These are phyloP conservation scores for Caenorhabditis uteleia DNA, from an alignment of 2,888 invertebrate genomes.

Conservation along the genomic window DNA sequence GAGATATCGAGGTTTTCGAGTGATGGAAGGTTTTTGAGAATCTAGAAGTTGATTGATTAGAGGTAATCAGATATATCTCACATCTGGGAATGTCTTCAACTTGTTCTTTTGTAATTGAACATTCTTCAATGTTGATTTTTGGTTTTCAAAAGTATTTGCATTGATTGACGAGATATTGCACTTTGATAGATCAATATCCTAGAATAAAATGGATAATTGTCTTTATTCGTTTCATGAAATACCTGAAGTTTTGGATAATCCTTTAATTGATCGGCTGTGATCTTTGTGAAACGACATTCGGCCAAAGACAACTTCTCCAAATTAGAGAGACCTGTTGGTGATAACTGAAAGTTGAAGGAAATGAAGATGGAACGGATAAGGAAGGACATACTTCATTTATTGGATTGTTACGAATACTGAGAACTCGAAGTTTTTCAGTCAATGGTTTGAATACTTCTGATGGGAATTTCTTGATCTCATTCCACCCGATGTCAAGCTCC, in stretches of 20 bases:
- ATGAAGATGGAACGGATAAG: not conserved
- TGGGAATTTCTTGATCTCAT: constrained; percentile 58
- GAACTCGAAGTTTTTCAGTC: constrained; percentile 32
- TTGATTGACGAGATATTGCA: constrained; percentile 54
- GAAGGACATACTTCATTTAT: constrained; percentile 18
- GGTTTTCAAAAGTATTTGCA: constrained; percentile 42
- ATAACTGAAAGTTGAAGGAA: constrained; percentile 9
- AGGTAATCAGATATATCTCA: constrained; percentile 76
- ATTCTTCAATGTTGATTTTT: constrained; percentile 74
- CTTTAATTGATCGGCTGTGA: constrained; percentile 45
- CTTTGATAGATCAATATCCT: constrained; percentile 58
- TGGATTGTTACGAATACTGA: constrained; percentile 58
- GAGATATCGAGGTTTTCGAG: constrained; percentile 69
- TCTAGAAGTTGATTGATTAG: constrained; percentile 75
- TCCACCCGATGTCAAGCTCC: constrained; percentile 83
- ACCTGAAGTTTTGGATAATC: constrained; percentile 45
- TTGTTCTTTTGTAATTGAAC: constrained; percentile 86
- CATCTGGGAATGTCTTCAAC: constrained; percentile 75
- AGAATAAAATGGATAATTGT: not conserved
- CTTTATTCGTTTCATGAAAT: not conserved
- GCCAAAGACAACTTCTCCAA: constrained; percentile 45
- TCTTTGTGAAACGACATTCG: constrained; percentile 43
- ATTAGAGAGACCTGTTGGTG: constrained; percentile 37
- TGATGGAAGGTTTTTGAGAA: constrained; percentile 60
- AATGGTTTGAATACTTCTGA: constrained; percentile 50